Base-by-base conservation (phyloP, 37 sponge, comb jelly and placozoan genomes). In the Cladorhizidae sp. region DNA sequence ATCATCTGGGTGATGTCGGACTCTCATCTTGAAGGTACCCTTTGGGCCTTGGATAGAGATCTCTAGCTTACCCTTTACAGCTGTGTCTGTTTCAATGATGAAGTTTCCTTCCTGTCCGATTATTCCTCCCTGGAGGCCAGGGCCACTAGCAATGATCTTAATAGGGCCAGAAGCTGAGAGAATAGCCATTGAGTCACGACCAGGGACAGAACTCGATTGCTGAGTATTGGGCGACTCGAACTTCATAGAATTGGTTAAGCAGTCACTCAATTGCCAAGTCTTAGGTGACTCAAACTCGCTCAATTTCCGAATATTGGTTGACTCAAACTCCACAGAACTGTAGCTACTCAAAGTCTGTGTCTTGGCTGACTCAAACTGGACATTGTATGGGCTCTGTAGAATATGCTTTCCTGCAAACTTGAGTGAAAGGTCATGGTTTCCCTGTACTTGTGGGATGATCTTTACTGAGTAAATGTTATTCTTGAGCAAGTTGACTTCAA, bases 51-150 rank as follows among this genome's bases (percentile, higher is more conserved):
- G 79, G 29, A 88, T 83, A 5, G 57, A 32, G 9, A 94, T 85
- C 7, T 83, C 79, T 23, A 94, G 64, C 1, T 71, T 84, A 12
- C 95, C 95, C 1, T 49, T 67, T 0, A 83, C 92, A 55, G 82
- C 95, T 31, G 84, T 70, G 0, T 28, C 72, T 21, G 79, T 87
- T 3, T 94, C 89, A 26, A 94, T 77, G 12, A 43, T 70, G 64
- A 94, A 91, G 57, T 83, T 83, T 33, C 88, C 88, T 43, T 83
- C 87, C 61, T 84, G 83, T n/a, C 95, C 95, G 25, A 87, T 68
- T 15, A 70, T 36, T 3, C 89, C 92, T 40, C 82, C 79, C 7
- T 75, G 28, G 64, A 90, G 62, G 1, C 95, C 92, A 22, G 69
- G 67, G 29, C 95, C 91, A 29, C 64, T 69, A 11, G 84, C 90